Percentiles rank a stretch among this genome's conserved stretches.
Evolutionary conservation across 2,797 vertebrate species (phyloP).

Genomic region (Streptopelia turtur): DNA sequence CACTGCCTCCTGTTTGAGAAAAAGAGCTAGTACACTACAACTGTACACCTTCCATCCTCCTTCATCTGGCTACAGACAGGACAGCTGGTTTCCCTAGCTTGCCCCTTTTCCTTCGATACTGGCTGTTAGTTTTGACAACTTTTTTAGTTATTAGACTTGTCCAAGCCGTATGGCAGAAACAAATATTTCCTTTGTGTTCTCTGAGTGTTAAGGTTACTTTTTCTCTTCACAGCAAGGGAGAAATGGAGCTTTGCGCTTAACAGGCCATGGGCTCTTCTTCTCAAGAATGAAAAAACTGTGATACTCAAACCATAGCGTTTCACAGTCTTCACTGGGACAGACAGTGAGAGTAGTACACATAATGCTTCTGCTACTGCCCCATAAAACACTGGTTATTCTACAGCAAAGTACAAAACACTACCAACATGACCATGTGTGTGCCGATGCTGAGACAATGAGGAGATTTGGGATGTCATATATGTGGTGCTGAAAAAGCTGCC

Average conservation of each 20-base stretch:
- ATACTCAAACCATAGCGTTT: rapidly evolving
- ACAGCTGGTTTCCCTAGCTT: not conserved
- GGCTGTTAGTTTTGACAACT: not conserved
- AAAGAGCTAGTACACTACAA: not conserved
- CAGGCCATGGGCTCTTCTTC: not conserved
- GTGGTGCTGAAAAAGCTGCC: not conserved
- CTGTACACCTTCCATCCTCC: not conserved
- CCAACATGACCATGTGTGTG: rapidly evolving
- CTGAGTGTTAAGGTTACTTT: not conserved
- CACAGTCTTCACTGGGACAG: not conserved
- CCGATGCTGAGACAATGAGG: not conserved
- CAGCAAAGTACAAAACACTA: not conserved
- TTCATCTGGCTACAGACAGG: rapidly evolving
- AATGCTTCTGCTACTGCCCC: not conserved
- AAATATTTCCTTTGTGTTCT: not conserved
- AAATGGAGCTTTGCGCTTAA: not conserved
- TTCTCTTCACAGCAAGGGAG: not conserved
- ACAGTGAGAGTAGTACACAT: not conserved
- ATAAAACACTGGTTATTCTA: not conserved
- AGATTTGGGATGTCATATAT: not conserved
- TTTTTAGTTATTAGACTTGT: not conserved
- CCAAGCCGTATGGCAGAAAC: not conserved
- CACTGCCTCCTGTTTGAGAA: constrained; percentile 57
- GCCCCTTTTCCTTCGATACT: not conserved
- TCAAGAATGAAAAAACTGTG: not conserved